Evolutionary conservation across 2,797 vertebrate genomes (phyloP), one percentile per base, ranked within the genome.

Genomic region (Clangula hyemalis): DNA sequence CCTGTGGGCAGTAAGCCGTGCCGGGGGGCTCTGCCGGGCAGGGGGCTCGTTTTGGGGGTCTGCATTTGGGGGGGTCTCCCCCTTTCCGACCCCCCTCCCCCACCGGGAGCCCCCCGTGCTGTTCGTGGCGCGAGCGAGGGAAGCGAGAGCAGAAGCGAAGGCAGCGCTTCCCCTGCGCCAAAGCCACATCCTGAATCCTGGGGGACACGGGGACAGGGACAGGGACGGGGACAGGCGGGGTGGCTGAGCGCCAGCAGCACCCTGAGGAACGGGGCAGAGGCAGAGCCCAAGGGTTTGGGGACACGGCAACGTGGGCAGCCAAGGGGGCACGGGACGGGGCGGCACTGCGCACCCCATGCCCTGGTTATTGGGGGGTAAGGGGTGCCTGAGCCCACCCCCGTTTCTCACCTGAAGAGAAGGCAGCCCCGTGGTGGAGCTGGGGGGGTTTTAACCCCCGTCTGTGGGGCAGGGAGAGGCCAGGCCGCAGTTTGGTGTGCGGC

Each of bases 121-220:
- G 28, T 27, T 88, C 0, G 0, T 36, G 41, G 24, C 45, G 8
- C 18, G 47, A 66, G 58, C 1, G 4, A 93, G 47, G 87, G 95
- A 96, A 96, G 66, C 13, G 79, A 95, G 94, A 95, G 93, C 79
- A 95, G 91, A 96, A 90, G 77, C 80, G 77, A 90, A 95, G 76
- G 70, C 76, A 95, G 64, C 1, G 5, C 79, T 95, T 94, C 93
- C 87, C 36, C 58, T 20, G 3, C 0, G 0, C 70, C 76, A 94
- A 86, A 83, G 57, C 85, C 93, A 92, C 87, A 94, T 89, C 89
- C 91, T 91, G 87, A 86, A 88, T 96, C 79, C 93, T 38, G 65
- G 20, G 5, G 1, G 54, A 85, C 1, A 85, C 1, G 3, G 43
- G 39, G 38, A 74, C 22, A 73, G 38, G 45, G 45, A 78, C 6